Conservation (phyloP, 2,888 invertebrate genomes). For the Athalia circularis region DNA sequence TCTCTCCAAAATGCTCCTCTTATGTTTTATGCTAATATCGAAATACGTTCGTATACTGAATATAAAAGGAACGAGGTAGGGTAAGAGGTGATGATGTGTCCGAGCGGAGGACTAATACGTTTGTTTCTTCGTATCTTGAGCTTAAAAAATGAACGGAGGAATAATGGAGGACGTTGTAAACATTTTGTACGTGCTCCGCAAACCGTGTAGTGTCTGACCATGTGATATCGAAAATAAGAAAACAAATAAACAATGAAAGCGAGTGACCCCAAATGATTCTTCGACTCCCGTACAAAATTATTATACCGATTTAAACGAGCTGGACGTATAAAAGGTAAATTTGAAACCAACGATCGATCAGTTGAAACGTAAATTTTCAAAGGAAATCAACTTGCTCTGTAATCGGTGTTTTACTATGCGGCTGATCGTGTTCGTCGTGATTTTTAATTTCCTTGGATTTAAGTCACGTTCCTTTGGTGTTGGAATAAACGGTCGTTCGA, state of each 20-base stretch:
- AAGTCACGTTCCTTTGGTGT: background rate
- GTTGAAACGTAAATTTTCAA: background rate
- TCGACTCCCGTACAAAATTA: background rate
- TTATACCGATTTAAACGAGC: background rate
- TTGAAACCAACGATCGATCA: slow-evolving; percentile 18
- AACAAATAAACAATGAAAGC: slow-evolving; percentile 8
- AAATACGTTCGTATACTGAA: slow-evolving; percentile 12
- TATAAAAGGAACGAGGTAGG: slow-evolving; percentile 1
- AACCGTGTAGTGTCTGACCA: no score
- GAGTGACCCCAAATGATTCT: background rate
- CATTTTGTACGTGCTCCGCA: background rate
- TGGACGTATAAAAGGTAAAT: slow-evolving; percentile 24
- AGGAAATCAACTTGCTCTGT: background rate
- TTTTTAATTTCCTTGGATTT: background rate
- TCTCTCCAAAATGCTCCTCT: slow-evolving; percentile 1
- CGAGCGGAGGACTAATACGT: no score
- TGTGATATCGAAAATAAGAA: background rate
- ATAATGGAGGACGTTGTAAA: no score
- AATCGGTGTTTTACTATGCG: slow-evolving; percentile 7
- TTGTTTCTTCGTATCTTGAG: no score
- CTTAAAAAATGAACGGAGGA: no score
- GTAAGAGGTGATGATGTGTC: no score
- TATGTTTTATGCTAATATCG: slow-evolving; percentile 32
- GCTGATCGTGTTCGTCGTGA: background rate
- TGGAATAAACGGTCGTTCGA: background rate